A percentile compares a stretch with the other conserved stretches of the same genome.
These are phyloP conservation scores for Dione vanillae DNA, from an alignment of 2,888 invertebrate genomes.

Conservation along the genomic window DNA sequence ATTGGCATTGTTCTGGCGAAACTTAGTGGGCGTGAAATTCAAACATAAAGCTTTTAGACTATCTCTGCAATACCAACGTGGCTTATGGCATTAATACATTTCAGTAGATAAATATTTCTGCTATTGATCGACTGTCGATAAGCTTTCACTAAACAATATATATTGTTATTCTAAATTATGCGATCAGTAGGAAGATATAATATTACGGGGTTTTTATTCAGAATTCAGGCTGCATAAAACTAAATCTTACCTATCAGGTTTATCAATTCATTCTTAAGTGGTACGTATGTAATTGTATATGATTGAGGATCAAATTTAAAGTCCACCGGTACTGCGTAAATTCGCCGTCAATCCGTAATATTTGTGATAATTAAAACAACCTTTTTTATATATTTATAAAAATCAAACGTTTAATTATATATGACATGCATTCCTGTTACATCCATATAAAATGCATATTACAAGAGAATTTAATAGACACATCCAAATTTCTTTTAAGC, in stretches of 20 bases:
- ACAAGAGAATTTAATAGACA: constrained; percentile 9
- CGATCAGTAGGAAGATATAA: not conserved
- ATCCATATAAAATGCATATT: not conserved
- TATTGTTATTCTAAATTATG: too few relatives aligned
- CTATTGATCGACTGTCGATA: not conserved
- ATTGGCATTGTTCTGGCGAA: constrained; percentile 2
- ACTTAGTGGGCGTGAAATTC: constrained; percentile 12
- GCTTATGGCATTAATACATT: constrained; percentile 7
- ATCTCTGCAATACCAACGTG: not conserved
- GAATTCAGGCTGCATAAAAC: too few relatives aligned
- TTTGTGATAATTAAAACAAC: too few relatives aligned
- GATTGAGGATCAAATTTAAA: too few relatives aligned
- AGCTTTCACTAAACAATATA: constrained; percentile 8
- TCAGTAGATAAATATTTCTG: constrained; percentile 4
- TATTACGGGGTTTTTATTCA: too few relatives aligned
- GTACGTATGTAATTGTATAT: too few relatives aligned
- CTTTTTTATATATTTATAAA: too few relatives aligned
- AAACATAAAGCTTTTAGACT: constrained; percentile 9
- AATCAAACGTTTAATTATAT: not conserved
- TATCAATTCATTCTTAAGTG: too few relatives aligned
- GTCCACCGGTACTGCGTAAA: too few relatives aligned
- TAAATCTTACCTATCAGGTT: too few relatives aligned
- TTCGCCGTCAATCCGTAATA: too few relatives aligned
- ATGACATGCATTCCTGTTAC: not conserved
- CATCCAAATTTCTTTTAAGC: constrained; percentile 9